Evolutionary conservation across 2,888 invertebrate species (phyloP), one percentile per base, ranked within the genome.

Genomic region (Melanargia galathea): DNA sequence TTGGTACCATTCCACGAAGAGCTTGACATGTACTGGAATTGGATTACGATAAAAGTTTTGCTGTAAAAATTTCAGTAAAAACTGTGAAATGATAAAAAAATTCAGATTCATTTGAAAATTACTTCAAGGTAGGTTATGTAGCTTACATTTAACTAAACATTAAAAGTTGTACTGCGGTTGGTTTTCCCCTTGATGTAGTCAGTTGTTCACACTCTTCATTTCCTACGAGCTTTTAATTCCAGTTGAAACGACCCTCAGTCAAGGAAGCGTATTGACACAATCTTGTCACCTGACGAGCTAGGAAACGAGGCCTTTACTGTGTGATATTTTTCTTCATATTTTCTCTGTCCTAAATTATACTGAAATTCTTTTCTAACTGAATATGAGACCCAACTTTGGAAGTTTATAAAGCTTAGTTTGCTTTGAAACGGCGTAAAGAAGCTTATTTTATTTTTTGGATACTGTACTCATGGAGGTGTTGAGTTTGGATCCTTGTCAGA

Each of bases 201-300:
- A 49, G 30, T 30, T 26, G 26, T 51, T 51, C 51, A 11, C 30
- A 51, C 30, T 26, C 16, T 51, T 51, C 16, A 51, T 30, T 51
- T 51, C 51, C 30, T 51, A 4, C 10, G 10, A 30, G 51, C 51
- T 30, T 51, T 33, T 51, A 30, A 30, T 30, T 51, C 16, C 30
- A 33, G 18, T 51, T 48, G 4, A 30, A 51, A 30, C 51, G 49
- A 13, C 49, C 30, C 51, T 45, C 26, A 18, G 18, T 26, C 38
- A n/a, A 38, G 40, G 56, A 56, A 56, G 43, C 26, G 1, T 43
- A 45, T 20, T 13, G 43, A 43, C 56, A 56, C 30, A 18, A 38
- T 40, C 40, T 24, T 56, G 43, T 56, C 56, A 56, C 18, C 16
- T 16, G 56, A 26, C 24, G 26, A 26, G 56, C 16, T 56, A 10